Base-by-base conservation (phyloP, 2,113 vertebrate genomes). In the Cichladusa arquata region DNA sequence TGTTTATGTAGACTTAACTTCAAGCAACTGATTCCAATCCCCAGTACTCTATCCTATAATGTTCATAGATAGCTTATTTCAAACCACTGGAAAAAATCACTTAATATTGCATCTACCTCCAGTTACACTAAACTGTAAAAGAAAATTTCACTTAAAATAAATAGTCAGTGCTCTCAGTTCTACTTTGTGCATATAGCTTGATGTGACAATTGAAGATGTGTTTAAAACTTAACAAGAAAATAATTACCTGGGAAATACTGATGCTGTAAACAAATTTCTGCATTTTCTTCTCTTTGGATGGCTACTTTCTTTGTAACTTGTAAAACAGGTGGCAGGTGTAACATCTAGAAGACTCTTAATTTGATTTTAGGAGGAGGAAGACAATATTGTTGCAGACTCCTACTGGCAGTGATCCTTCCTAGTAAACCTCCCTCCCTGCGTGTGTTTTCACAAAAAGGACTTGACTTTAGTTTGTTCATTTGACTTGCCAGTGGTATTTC, bases 91-190 rank as follows among this genome's bases (percentile, higher is more conserved):
- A 80, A 93, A 90, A 94, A 87, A 92, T 91, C 34, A 65, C 26
- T 81, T 91, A 92, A 94, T 96, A 51, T 96, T 97, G 92, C 96
- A 96, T 94, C 98, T 98, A 98, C 98, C 98, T 98, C 98, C 97
- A 78, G 98, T 95, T 96, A 77, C 53, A 92, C 81, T 96, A 72
- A 56, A 92, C 81, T 98, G 95, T 98, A 97, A 96, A 96, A 96
- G 96, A 67, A 92, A 96, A 96, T 91, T 67, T 92, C 44, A 78
- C 84, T 96, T 94, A 87, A 96, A 99, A 98, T 98, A 99, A 98
- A 99, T 86, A 84, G 91, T 94, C 84, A 88, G 92, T 40, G 19
- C 42, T 62, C 47, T 86, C 58, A 40, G 40, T 96, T 93, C 57
- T 76, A 17, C 24, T 78, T 95, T 50, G 61, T 77, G 38, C 34